Conservation (phyloP, 2,797 vertebrate genomes). For the Eidolon dupreanum region DNA sequence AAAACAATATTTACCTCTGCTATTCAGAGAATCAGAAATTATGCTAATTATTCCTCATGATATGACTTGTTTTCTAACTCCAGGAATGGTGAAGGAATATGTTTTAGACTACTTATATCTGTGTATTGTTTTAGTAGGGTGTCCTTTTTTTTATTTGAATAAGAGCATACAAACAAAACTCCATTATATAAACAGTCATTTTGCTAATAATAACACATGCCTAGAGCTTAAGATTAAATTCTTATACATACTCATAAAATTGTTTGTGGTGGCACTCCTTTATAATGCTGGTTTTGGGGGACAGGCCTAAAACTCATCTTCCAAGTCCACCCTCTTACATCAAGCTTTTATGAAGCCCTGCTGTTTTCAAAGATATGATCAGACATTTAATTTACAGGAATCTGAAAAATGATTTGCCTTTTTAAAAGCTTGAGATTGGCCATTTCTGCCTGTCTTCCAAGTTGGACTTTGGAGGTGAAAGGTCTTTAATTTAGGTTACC, state of each 20-base stretch:
- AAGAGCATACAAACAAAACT: neutral
- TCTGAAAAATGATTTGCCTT: neutral
- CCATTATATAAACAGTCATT: neutral
- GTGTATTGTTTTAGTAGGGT: neutral
- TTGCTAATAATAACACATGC: neutral
- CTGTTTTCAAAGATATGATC: neutral
- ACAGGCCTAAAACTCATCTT: neutral
- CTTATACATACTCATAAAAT: neutral
- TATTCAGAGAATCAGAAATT: neutral
- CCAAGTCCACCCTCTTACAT: neutral
- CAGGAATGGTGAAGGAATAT: neutral
- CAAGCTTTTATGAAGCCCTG: neutral
- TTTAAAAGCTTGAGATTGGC: neutral
- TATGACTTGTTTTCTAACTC: neutral
- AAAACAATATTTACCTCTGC: neutral
- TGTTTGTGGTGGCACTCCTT: neutral
- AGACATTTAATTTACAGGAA: neutral
- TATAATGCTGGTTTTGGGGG: neutral
- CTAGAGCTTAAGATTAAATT: neutral
- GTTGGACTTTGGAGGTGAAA: neutral
- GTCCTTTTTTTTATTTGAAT: neutral
- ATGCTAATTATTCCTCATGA: neutral
- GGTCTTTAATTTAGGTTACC: neutral
- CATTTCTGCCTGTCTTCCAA: neutral
- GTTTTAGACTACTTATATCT: neutral